Evolutionary conservation across 2,888 invertebrate genomes (phyloP), one percentile per base, ranked within the genome.

Genomic region (Morpho deidamia): DNA sequence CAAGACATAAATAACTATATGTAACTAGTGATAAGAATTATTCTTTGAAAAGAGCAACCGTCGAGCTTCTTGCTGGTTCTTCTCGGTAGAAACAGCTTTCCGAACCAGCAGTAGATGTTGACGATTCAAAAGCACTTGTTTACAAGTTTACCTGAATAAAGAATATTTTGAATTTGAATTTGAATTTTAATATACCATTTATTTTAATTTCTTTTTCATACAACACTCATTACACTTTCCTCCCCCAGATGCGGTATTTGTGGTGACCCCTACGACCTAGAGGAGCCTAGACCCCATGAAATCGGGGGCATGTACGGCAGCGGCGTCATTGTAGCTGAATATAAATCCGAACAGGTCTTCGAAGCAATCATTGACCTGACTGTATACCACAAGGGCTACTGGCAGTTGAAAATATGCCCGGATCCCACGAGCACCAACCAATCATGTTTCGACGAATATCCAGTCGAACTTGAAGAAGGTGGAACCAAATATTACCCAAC

Each of bases 321-420:
- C 63, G 95, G 95, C 1, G 89, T 94, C 45, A 92, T 96, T 56
- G 95, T 94, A 0, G 91, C 94, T 4, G 90, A 91, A 55, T 96
- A 96, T 77, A 83, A 90, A 38, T 91, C 92, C 0, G 94, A 93
- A 12, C 82, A 92, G 10, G 77, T 91, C 46, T 91, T 96, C 58
- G 91, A 92, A 11, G 91, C 94, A 41, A 91, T 92, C n/a, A 92
- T 97, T 0, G 94, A 96, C 71, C 76, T 97, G 33, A 96, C 96
- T 0, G 95, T 96, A 33, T 95, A 93, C 72, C 97, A 97, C 78
- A 91, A 91, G 68, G 97, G 97, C n/a, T 95, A 93, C 82, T 97
- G 96, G 81, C 94, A 95, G 75, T 95, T 97, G 77, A 91, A 94
- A 43, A 74, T 95, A 11, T 97, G 97, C 71, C 92, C 94, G 0